phyloP scores from a whole-genome alignment of 2,113 vertebrate genomes.

The Centrocercus urophasianus region DNA sequence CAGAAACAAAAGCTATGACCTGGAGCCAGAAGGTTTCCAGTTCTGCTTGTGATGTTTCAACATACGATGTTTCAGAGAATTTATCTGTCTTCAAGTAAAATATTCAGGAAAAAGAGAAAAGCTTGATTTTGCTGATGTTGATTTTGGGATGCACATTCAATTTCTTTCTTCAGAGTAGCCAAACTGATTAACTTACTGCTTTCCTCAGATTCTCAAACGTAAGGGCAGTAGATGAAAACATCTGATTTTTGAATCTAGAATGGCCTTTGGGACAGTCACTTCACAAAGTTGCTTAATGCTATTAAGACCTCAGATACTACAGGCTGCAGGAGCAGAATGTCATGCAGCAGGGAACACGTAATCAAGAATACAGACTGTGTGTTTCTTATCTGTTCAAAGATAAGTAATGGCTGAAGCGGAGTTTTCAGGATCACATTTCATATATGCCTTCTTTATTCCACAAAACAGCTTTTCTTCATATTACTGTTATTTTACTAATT shows the following conservation, averaged over 20 bases:
- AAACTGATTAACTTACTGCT: neutral
- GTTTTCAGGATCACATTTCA: neutral
- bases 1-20: neutral
- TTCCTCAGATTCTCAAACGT: neutral
- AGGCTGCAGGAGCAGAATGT: neutral
- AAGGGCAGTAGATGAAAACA: neutral
- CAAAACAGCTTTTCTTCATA: fast-evolving
- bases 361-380: neutral
- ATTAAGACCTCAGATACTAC: neutral
- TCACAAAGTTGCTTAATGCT: neutral
- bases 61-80: neutral
- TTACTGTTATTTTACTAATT: neutral
- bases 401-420: neutral
- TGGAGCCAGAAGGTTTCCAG: neutral
- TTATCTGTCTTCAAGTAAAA: neutral
- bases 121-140: neutral
- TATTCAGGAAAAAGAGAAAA: neutral
- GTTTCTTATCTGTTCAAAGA: neutral
- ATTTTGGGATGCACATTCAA: neutral
- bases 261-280: neutral
- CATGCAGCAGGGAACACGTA: neutral
- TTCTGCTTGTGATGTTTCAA: neutral
- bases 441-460: neutral
- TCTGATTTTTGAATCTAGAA: neutral
- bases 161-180: neutral